phyloP scores from a whole-genome alignment of 2,113 vertebrate species.

The Cinclus cinclus region DNA sequence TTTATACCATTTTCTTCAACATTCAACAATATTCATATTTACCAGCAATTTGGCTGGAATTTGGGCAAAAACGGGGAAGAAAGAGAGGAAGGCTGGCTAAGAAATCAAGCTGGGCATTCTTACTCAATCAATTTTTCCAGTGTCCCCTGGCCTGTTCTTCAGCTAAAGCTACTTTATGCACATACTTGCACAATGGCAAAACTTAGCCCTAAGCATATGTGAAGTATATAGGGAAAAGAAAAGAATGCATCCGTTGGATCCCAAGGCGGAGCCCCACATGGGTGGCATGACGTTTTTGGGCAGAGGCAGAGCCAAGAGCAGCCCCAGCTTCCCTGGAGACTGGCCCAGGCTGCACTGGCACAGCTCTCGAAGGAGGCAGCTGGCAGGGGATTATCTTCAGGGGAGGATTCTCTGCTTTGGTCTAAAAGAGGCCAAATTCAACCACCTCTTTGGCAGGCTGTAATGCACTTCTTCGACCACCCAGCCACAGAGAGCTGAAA shows the following conservation, averaged over 20 bases:
- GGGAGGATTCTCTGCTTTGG: constrained; percentile 9
- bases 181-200: constrained; percentile 38
- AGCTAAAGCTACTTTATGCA: constrained; percentile 21
- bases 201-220: background rate
- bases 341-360: background rate
- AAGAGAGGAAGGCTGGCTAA: background rate
- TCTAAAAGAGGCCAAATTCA: background rate
- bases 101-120: background rate
- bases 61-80: background rate
- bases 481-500: background rate
- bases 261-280: background rate
- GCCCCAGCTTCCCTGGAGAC: background rate
- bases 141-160: background rate
- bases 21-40: background rate
- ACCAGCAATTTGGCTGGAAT: background rate
- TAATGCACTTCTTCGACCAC: background rate
- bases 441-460: background rate
- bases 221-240: constrained; percentile 24
- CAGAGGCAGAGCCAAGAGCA: constrained; percentile 4
- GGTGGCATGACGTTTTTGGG: background rate
- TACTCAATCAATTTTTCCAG: constrained; percentile 10
- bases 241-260: constrained; percentile 21
- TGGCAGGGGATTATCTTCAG: background rate
- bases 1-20: background rate
- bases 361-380: background rate